These are phyloP conservation scores for Eulemur coronatus DNA, from an alignment of 2,797 vertebrate genomes.

Conservation along the genomic window DNA sequence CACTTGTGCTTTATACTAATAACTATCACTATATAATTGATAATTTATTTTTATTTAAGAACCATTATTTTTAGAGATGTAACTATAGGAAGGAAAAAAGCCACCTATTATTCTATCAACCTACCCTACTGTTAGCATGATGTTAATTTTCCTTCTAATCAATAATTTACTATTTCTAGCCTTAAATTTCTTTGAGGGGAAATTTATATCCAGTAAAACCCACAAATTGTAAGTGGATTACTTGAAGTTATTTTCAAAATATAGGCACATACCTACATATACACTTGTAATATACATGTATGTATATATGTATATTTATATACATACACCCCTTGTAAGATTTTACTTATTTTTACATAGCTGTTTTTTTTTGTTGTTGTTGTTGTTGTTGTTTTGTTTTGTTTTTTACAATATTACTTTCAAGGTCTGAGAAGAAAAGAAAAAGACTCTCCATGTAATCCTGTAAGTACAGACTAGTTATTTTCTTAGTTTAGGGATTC, in stretches of 20 bases:
- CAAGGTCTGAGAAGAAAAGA: background rate
- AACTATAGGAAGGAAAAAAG: background rate
- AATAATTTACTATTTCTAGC: background rate
- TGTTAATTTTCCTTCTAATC: background rate
- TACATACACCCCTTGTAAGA: background rate
- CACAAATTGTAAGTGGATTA: background rate
- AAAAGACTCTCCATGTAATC: background rate
- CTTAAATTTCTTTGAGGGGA: background rate
- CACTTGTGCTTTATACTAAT: background rate
- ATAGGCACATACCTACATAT: background rate
- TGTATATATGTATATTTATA: background rate
- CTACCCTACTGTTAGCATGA: background rate
- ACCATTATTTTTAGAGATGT: background rate
- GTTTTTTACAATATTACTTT: background rate
- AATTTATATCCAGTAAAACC: background rate
- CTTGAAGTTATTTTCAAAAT: background rate
- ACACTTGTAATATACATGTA: background rate
- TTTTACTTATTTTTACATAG: constrained; percentile 14
- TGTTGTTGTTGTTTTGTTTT: background rate
- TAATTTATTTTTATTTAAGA: background rate
- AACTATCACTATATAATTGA: background rate
- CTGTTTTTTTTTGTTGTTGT: background rate
- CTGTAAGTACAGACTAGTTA: background rate
- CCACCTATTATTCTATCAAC: background rate
- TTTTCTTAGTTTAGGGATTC: background rate